Evolutionary conservation across 2,888 invertebrate genomes (phyloP), one percentile per base, ranked within the genome.

Genomic region (Ophion obscuratus): DNA sequence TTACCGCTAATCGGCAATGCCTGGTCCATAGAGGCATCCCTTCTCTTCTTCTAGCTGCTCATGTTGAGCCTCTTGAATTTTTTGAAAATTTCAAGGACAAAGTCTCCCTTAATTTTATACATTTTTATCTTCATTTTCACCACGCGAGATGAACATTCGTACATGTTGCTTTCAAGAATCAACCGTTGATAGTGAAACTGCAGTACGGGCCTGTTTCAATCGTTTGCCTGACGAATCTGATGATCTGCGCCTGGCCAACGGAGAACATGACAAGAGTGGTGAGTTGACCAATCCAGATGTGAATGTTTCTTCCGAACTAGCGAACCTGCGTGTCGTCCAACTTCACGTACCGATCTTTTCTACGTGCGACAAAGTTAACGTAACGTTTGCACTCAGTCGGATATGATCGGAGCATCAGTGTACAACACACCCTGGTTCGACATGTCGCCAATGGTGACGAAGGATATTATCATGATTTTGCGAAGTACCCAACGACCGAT

Each of bases 201-300:
- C 83, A 87, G 67, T 88, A 81, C 36, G 59, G 47, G 20, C 74
- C 80, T 17, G 53, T 86, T 11, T 44, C 76, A 2, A 2, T 83
- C 2, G 74, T 80, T 17, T 57, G 83, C 9, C 31, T 68, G 14
- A 27, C 75, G 27, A 87, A 86, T 62, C 83, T 88, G 11, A 79
- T 85, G 11, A 59, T 86, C n/a, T 88, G 74, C 27, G 57, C 82
- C 11, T 82, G 86, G 86, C 84, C 87, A 57, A 84, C 87, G 4
- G 84, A 84, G n/a, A 82, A 87, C 68, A 20, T 87, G n/a, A 73
- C 80, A 57, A 79, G 78, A 14, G 77, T 75, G 67, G 86, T 84
- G 68, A 78, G 83, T 73, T 64, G 2, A 11, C 53, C 87, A 24
- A 24, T 24, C 24, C 24, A 14, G 57, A 31, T 4, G 31, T 31